Base-by-base conservation (phyloP, 2,797 vertebrate species). In the Pangasius macronema region DNA sequence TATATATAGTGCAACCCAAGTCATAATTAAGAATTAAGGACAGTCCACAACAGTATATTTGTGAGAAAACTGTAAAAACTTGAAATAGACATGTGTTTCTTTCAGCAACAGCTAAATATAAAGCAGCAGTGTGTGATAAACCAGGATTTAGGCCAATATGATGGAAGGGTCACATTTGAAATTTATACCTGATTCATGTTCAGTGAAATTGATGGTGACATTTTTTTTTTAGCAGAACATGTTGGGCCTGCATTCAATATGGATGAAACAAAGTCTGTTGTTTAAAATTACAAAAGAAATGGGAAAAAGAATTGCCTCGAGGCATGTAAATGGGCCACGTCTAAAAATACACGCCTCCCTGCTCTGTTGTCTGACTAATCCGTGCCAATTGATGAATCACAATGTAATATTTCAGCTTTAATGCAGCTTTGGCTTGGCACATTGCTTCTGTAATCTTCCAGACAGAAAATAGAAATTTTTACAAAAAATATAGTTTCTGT, bases 391-490 rank as follows among this genome's bases (percentile, higher is more conserved):
- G 87, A 89, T 87, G 81, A 86, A 86, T 89, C 85, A 86, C 85
- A 91, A 86, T 65, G 89, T 68, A 89, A 90, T 86, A 85, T 86
- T 82, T 89, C 87, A 87, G 82, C 57, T 61, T 82, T 91, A 90
- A 90, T 89, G 86, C 89, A 85, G 61, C 83, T 87, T 68, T 42
- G 83, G 83, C 83, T 87, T 46, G 87, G 89, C 77, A 81, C 88
- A 39, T 59, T 77, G 88, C 65, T 86, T 82, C 88, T 89, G 90
- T 91, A 90, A 91, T 91, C 90, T 89, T 85, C 80, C 85, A 46
- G 33, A 87, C 82, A 85, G 75, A 86, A 88, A 84, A 89, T 63
- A 82, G 55, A 81, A 59, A 14, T 42, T 61, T 61, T 30, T 39
- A 33, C 49, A 59, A 22, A 59, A 81, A 81, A 59, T 80, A 36